phyloP scores from a whole-genome alignment of 2,113 vertebrate species.

The Aspidoscelis tigris region DNA sequence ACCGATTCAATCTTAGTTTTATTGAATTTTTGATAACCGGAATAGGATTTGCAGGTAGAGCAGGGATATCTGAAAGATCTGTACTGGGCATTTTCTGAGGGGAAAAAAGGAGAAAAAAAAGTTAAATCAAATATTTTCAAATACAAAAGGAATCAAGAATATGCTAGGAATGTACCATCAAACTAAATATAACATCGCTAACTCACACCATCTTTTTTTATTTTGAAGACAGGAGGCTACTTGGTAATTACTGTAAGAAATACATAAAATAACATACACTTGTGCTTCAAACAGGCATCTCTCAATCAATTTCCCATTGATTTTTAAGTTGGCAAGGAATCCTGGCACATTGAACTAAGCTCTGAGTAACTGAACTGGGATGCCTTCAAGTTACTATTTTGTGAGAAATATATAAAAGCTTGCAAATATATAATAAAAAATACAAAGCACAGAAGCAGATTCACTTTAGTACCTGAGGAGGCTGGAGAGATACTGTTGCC shows the following conservation, averaged over 20 bases:
- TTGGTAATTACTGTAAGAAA: neutral
- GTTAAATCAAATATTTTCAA: conserved; percentile 20
- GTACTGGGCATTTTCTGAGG: conserved; percentile 75
- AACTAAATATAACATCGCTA: neutral
- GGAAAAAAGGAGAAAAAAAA: conserved; percentile 65
- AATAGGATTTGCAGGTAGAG: conserved; percentile 80
- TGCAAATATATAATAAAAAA: neutral
- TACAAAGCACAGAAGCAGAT: conserved; percentile 6
- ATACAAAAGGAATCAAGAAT: neutral
- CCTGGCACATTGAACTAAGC: neutral
- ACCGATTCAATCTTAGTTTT: conserved; percentile 85
- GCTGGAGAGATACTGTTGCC: conserved; percentile 74
- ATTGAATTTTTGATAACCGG: conserved; percentile 85
- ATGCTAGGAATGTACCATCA: neutral
- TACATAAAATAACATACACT: neutral
- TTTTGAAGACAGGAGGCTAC: neutral
- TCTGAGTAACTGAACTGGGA: neutral
- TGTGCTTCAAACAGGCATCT: neutral
- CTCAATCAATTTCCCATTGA: neutral
- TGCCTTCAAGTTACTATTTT: neutral
- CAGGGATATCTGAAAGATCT: conserved; percentile 78
- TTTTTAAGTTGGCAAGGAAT: neutral
- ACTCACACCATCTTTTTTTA: neutral
- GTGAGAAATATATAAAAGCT: too few relatives aligned
- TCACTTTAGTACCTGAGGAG: conserved; percentile 79